Conservation (phyloP, 2,113 vertebrate genomes). For the Hemiprocne comata region DNA sequence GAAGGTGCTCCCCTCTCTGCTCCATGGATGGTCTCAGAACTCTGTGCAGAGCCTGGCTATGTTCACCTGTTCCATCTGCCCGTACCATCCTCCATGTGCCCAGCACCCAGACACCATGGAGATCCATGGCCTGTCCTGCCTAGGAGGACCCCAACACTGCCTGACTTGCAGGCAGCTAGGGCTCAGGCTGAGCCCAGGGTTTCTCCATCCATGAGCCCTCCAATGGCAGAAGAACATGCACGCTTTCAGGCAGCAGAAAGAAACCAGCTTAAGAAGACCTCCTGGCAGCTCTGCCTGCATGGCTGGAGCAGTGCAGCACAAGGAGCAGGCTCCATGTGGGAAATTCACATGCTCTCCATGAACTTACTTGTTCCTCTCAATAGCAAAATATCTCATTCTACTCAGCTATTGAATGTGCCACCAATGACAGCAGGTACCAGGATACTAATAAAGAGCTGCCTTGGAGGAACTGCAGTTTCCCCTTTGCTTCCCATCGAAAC, state of each 20-base stretch:
- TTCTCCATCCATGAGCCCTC: background rate
- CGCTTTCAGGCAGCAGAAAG: background rate
- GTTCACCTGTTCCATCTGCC: background rate
- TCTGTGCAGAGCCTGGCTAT: too few species aligned
- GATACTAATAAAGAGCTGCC: background rate
- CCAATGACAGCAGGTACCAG: background rate
- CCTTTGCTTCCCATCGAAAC: background rate
- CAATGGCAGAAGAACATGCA: background rate
- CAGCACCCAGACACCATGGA: background rate
- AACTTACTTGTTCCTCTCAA: background rate
- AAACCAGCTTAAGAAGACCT: background rate
- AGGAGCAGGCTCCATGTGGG: background rate
- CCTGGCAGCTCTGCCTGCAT: background rate
- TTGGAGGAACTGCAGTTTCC: background rate
- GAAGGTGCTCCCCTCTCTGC: background rate
- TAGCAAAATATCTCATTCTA: background rate
- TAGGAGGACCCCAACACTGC: background rate
- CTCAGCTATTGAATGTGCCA: background rate
- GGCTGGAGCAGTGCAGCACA: background rate
- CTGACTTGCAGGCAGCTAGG: too few species aligned
- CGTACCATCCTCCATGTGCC: accelerated
- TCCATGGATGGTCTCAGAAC: background rate
- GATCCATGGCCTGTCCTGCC: background rate
- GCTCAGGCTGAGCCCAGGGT: background rate
- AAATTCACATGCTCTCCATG: background rate